Evolutionary conservation across 2,797 vertebrate species (phyloP), one percentile per base, ranked within the genome.

Genomic region (Sitta carolinensis): DNA sequence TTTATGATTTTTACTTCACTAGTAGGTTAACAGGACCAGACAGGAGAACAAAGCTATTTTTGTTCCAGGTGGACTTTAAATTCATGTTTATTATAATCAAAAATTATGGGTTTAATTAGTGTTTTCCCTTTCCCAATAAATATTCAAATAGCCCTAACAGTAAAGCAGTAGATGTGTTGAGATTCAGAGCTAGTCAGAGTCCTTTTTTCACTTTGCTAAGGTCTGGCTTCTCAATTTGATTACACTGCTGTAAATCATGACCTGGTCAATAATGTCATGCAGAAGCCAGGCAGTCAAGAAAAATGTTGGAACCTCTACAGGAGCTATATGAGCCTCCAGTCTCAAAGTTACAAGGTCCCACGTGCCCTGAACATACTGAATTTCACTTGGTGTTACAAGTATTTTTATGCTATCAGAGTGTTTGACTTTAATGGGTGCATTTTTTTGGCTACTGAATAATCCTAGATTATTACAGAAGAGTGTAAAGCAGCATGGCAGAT

Each of bases 101-200:
- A 87, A 93, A 68, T 51, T 40, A 47, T 22, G 7, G 9, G 43
- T 94, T 69, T 74, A 91, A 79, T 93, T 95, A 86, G 62, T 38
- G 20, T 68, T 34, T 77, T 93, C 29, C 26, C 13, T 87, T 88
- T 91, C 45, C 38, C 45, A 88, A 32, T 73, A 91, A 84, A 91
- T 72, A 84, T 73, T 84, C 2, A 66, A 70, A 54, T 3, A 4
- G 1, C 1, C 2, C 6, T 30, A 43, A 54, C 11, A 67, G 13
- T 59, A 59, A 84, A 88, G 29, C n/a, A 84, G 19, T 54, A 47
- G 14, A 40, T 57, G 7, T 51, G 27, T 59, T 82, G 59, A 77
- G 52, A 91, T 34, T 70, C 67, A 82, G 47, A 89, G 26, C 32
- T 89, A 54, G 34, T 19, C 52, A 82, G 25, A 93, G 54, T 29